Evolutionary conservation across 2,797 vertebrate species (phyloP), one percentile per base, ranked within the genome.

Genomic region (Chanos chanos): DNA sequence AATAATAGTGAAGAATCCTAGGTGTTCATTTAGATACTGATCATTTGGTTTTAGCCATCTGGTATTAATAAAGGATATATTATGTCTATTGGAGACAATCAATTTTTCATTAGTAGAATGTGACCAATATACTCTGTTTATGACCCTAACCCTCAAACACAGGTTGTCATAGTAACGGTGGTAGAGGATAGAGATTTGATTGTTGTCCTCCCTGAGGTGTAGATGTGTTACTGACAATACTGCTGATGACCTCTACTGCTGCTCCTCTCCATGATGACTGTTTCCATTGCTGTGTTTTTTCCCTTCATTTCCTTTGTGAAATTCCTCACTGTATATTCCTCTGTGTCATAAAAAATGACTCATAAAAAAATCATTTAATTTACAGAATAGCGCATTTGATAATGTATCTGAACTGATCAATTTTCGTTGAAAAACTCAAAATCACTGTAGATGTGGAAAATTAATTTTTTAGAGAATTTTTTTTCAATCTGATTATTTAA

Each of bases 101-200:
- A n/a, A n/a, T n/a, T 9, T 33, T 43, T 12, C 48, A 52, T 22
- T 37, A 13, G 33, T 18, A 43, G 50, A 52, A 31, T 37, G 52
- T 43, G 4, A 36, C 24, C 53, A 27, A 49, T 68, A n/a, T 54
- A 61, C 39, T 45, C 55, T 39, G 52, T 65, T 34, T 70, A 68
- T 61, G 52, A 73, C 47, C 61, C 57, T 16, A 30, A 36, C 33
- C 60, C 59, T 25, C 33, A 37, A 52, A 52, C 45, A 45, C 50
- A 27, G 5, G 28, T 62, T 56, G 34, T 13, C 34, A 63, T 52
- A 61, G 60, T 59, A 60, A 67, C 63, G 3, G 50, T 48, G 57
- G 13, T 28, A 40, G 19, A 36, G 22, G 6, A n/a, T n/a, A n/a
- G 49, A 30, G n/a, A 50, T 27, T 24, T 24, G 21, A 37, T 9